A percentile compares a stretch with the other conserved stretches of the same genome.
phyloP scores from a whole-genome alignment of 2,797 vertebrate species.

The Poeciliopsis gracilis region DNA sequence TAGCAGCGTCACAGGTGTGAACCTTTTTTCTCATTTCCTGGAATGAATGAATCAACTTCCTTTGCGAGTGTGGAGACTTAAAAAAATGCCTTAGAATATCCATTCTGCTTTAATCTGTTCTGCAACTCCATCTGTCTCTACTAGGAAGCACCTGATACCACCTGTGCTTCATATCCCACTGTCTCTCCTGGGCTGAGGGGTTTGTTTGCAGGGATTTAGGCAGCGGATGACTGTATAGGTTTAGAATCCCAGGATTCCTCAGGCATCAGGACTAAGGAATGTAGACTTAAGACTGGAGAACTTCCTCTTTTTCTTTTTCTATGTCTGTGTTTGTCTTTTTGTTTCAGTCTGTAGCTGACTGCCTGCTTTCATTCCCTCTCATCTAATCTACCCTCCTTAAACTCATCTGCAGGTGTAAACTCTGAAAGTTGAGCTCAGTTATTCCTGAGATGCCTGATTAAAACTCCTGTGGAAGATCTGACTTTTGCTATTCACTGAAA shows the following conservation, averaged over 20 bases:
- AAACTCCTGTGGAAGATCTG: constrained; percentile 20
- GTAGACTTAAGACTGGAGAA: constrained; percentile 72
- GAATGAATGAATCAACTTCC: constrained; percentile 69
- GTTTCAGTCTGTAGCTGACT: constrained; percentile 52
- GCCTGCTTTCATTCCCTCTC: constrained; percentile 39
- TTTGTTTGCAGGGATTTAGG: constrained; percentile 72
- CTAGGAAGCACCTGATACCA: constrained; percentile 76
- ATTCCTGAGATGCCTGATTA: constrained; percentile 30
- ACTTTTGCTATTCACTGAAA: constrained; percentile 27
- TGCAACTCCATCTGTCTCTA: constrained; percentile 68
- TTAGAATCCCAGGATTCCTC: constrained; percentile 66
- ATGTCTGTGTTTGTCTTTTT: constrained; percentile 72
- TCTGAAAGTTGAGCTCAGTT: constrained; percentile 16
- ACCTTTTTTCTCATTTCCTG: constrained; percentile 58
- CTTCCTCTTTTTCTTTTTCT: constrained; percentile 73
- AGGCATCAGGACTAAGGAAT: constrained; percentile 69
- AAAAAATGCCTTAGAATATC: constrained; percentile 54
- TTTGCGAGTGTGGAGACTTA: constrained; percentile 44
- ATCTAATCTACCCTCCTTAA: constrained; percentile 52
- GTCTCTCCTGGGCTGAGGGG: constrained; percentile 49
- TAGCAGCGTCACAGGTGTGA: constrained; percentile 58
- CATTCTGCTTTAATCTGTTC: constrained; percentile 58
- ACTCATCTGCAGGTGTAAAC: constrained; percentile 60
- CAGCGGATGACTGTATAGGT: constrained; percentile 61
- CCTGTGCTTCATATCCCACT: constrained; percentile 70